Evolutionary conservation across 2,797 vertebrate species (phyloP).

Genomic region (Acropternis orthonyx): DNA sequence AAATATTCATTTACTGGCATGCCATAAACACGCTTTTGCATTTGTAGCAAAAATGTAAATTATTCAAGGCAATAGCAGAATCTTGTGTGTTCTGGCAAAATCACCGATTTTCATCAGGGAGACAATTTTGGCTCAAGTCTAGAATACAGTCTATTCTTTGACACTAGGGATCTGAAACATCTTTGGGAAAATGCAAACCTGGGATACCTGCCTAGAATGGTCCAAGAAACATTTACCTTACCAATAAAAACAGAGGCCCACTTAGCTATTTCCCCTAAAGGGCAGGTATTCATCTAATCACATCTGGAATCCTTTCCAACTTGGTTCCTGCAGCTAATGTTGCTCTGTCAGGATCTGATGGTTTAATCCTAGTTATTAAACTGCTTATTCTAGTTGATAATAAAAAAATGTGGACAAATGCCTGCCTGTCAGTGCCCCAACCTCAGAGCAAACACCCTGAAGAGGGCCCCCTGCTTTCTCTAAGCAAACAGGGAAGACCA

Average conservation of each 20-base stretch:
- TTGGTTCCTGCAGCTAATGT: conserved; percentile 49
- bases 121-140: neutral
- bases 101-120: neutral
- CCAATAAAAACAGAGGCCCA: conserved; percentile 31
- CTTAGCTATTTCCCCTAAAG: conserved; percentile 47
- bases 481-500: neutral
- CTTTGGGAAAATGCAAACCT: conserved; percentile 57
- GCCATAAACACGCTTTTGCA: neutral
- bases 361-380: conserved; percentile 73
- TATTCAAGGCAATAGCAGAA: neutral
- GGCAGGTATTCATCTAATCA: conserved; percentile 61
- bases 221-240: conserved; percentile 43
- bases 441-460: conserved; percentile 46
- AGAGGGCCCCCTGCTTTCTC: conserved; percentile 23
- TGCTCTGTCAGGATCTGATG: conserved; percentile 65
- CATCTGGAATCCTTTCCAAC: conserved; percentile 61
- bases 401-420: conserved; percentile 46
- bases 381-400: conserved; percentile 65
- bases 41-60: neutral
- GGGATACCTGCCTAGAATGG: conserved; percentile 38
- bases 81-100: neutral
- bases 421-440: conserved; percentile 44
- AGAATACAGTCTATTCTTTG: neutral
- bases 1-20: neutral
- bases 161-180: neutral